Percentiles rank a stretch among this genome's conserved stretches.
These are phyloP conservation scores for Diploscapter pachys DNA, from an alignment of 1,140 invertebrate species.

Conservation along the genomic window DNA sequence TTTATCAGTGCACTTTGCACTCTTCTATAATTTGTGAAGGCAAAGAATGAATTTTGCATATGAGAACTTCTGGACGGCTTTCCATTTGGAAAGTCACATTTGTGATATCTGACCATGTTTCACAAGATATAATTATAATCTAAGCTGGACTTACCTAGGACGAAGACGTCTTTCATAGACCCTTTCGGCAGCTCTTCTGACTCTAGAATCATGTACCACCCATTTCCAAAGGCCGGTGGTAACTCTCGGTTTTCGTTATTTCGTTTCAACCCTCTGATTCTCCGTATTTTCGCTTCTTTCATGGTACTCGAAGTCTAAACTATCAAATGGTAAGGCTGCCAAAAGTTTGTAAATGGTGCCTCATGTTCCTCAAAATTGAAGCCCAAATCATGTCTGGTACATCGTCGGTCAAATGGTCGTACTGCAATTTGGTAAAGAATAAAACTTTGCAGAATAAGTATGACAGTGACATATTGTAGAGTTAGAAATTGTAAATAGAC, in stretches of 20 bases:
- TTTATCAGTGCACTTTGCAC: constrained; percentile 4
- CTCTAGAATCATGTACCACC: constrained; percentile 78
- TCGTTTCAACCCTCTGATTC: constrained; percentile 30
- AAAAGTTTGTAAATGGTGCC: not conserved
- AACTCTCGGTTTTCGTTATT: constrained; percentile 62
- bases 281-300: constrained; percentile 30
- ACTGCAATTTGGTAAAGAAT: constrained; percentile 25
- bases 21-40: not conserved
- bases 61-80: not conserved
- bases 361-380: constrained; percentile 39
- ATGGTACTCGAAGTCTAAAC: constrained; percentile 33
- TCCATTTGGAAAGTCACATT: no score
- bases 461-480: no score
- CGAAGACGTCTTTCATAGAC: constrained; percentile 68
- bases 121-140: not conserved
- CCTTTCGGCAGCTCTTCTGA: constrained; percentile 67
- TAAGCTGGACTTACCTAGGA: constrained; percentile 66
- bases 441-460: not conserved
- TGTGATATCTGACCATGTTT: constrained; percentile 8
- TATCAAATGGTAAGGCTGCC: not conserved
- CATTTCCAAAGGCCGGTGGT: constrained; percentile 81
- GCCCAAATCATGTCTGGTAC: constrained; percentile 35
- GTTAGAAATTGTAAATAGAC: no score
- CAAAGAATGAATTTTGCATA: not conserved
- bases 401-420: constrained; percentile 33